Evolutionary conservation across 2,888 invertebrate species (phyloP).

Genomic region (Pemphredon lugubris): DNA sequence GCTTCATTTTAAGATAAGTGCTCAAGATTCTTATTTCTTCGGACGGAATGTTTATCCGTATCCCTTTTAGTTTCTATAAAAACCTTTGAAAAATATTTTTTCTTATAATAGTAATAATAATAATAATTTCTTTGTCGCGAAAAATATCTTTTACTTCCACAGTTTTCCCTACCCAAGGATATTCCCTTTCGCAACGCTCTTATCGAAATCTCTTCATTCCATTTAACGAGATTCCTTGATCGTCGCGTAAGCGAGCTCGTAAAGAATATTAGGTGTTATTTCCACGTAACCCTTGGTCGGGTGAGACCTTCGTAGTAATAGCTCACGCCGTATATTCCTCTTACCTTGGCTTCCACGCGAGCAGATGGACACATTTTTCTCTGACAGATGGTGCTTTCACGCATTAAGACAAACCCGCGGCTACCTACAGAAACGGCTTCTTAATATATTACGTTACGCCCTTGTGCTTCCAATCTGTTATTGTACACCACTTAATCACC

Average conservation of each 20-base stretch:
- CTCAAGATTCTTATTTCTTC: too few relatives aligned
- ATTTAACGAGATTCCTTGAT: background rate
- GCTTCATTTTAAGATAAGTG: too few relatives aligned
- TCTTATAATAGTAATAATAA: too few relatives aligned
- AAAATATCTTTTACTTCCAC: too few relatives aligned
- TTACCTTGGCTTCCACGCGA: slow-evolving; percentile 18
- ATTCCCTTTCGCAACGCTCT: too few relatives aligned
- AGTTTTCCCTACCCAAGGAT: too few relatives aligned
- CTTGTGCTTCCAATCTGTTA: slow-evolving; percentile 62
- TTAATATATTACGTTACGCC: slow-evolving; percentile 62
- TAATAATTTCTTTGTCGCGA: too few relatives aligned
- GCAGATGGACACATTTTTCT: slow-evolving; percentile 59
- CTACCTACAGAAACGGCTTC: slow-evolving; percentile 54
- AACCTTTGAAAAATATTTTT: too few relatives aligned
- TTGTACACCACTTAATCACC: slow-evolving; percentile 61
- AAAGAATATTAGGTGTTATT: slow-evolving; percentile 30
- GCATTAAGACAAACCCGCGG: slow-evolving; percentile 58
- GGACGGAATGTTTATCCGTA: too few relatives aligned
- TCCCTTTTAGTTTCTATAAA: too few relatives aligned
- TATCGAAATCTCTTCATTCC: too few relatives aligned
- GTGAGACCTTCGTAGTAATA: slow-evolving; percentile 15
- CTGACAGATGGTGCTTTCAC: slow-evolving; percentile 62
- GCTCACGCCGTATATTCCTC: slow-evolving; percentile 13
- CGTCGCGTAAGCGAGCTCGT: slow-evolving; percentile 33
- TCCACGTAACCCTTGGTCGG: background rate